Evolutionary conservation across 2,113 vertebrate species (phyloP), one percentile per base, ranked within the genome.

Genomic region (Vanacampus margaritifer): DNA sequence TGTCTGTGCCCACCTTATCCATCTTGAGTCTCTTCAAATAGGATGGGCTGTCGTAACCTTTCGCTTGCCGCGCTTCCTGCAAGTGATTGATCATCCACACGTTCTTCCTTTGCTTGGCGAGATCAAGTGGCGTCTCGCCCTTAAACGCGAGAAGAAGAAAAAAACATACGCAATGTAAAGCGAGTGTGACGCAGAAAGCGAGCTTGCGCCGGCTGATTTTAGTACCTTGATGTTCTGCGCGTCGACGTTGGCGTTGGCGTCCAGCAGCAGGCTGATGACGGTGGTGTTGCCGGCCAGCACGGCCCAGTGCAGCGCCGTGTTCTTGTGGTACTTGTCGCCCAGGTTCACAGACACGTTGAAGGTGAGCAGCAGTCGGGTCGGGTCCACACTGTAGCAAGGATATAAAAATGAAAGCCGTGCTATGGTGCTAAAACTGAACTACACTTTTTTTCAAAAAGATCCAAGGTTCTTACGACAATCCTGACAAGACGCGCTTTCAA

Each of bases 11-110:
- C 89, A 98, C 97, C 94, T 98, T 99, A 89, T 99, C 95, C 84
- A 95, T 96, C 89, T 97, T 98, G 50, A 99, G 89, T 76, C 97
- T 96, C 84, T 97, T 96, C 74, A 99, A 90, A 83, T 98, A 98
- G 14, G 97, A 98, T 0, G 97, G 95, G 88, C 93, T 98, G 91
- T 99, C 97, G 57, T 98, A 98, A 46, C 97, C 97, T 86, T 96
- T 99, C 69, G 97, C 97, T 77, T 99, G 97, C 32, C 97, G 93
- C 4, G 96, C 97, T 86, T 99, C 97, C 87, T 98, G 97, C 68
- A 99, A 83, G 85, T 98, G 97, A 87, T 96, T 99, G 81, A 98
- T 98, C 96, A 99, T 99, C 97, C 97, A 99, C 63, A 96, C 94
- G 0, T 99, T 99, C 89, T 99, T 99, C 84, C 97, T 94, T 75